Percentiles rank a stretch among this genome's conserved stretches.
These are phyloP conservation scores for Tipula vernalis DNA, from an alignment of 2,888 invertebrate genomes.

Conservation along the genomic window DNA sequence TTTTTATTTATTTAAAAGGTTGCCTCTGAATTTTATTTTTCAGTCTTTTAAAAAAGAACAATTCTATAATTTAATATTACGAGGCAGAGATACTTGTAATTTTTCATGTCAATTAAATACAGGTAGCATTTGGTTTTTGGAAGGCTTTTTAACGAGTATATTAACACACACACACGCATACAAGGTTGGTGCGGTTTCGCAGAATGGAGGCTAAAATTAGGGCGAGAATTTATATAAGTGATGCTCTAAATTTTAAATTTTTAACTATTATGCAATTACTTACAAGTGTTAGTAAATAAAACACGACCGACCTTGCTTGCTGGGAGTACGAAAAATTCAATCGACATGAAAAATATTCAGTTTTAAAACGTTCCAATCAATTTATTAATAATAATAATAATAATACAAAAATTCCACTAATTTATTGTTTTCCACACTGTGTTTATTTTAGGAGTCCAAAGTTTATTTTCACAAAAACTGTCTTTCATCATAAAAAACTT, in stretches of 20 bases:
- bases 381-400: not conserved
- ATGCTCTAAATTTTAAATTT: not conserved
- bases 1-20: not conserved
- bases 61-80: not conserved
- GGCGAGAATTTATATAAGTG: not conserved
- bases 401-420: not conserved
- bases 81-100: not conserved
- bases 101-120: not conserved
- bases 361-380: not conserved
- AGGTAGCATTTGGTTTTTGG: constrained; percentile 4
- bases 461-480: not conserved
- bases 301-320: not conserved
- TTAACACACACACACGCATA: not conserved
- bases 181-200: not conserved
- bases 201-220: not conserved
- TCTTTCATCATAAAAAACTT: not conserved
- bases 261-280: not conserved
- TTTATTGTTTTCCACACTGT: not conserved
- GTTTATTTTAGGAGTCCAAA: not conserved
- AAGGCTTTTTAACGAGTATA: not conserved
- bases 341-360: not conserved
- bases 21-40: not conserved
- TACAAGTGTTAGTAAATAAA: not conserved
- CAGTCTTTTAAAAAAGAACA: not conserved
- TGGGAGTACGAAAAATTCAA: not conserved